Conservation (phyloP, 2,888 invertebrate genomes). For the Hermodice carunculata region DNA sequence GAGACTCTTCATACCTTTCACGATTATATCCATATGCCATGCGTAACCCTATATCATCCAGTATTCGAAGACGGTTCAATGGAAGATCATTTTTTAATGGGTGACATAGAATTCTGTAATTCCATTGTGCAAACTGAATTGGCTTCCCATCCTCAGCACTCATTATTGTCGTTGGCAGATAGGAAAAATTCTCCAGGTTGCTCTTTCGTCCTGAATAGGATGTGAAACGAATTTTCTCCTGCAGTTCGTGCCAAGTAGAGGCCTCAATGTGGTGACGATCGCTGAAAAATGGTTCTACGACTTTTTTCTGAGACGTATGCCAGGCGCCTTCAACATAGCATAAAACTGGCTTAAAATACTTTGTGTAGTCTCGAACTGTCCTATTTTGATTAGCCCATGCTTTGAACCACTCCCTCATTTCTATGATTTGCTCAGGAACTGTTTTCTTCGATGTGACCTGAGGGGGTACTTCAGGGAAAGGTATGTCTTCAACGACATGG, state of each 20-base stretch:
- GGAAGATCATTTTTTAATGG: slow-evolving; percentile 42
- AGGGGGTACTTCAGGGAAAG: slow-evolving; percentile 50
- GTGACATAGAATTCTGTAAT: slow-evolving; percentile 50
- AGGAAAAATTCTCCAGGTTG: slow-evolving; percentile 48
- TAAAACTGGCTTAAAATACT: slow-evolving; percentile 50
- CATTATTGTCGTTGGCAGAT: slow-evolving; percentile 50
- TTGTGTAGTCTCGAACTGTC: slow-evolving; percentile 36
- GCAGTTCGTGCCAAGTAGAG: slow-evolving; percentile 45
- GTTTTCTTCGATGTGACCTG: slow-evolving; percentile 43
- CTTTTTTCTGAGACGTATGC: slow-evolving; percentile 38
- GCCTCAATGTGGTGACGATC: slow-evolving; percentile 53
- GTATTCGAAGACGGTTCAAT: slow-evolving; percentile 22
- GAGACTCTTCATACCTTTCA: too few species aligned
- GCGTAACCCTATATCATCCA: too few species aligned
- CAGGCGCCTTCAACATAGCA: slow-evolving; percentile 51
- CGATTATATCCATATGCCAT: too few species aligned
- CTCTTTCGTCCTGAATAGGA: slow-evolving; percentile 49
- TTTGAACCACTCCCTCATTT: slow-evolving; percentile 58
- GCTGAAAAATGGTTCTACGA: slow-evolving; percentile 50
- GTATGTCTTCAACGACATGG: slow-evolving; percentile 40
- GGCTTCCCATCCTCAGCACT: slow-evolving; percentile 40
- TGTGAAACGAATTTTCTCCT: slow-evolving; percentile 41
- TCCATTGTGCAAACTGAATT: slow-evolving; percentile 54
- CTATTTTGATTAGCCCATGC: slow-evolving; percentile 52
- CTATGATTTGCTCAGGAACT: slow-evolving; percentile 44